A percentile compares a stretch with the other conserved stretches of the same genome.
Conservation (phyloP, 2,888 invertebrate species). For the Carterocephalus palaemon region DNA sequence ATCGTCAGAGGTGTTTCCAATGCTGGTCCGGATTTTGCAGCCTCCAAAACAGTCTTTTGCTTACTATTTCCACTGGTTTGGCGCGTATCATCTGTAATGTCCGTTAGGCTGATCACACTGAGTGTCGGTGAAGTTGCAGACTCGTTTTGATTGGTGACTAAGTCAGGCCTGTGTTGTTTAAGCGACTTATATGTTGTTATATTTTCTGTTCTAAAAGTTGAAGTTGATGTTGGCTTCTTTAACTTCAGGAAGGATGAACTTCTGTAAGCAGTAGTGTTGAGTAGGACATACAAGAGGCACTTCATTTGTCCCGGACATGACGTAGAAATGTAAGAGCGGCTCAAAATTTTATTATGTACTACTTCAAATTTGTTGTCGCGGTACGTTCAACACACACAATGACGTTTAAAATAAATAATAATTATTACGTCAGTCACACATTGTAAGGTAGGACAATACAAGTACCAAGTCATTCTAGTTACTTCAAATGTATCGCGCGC, state of each 20-base stretch:
- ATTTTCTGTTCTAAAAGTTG: constrained; percentile 19
- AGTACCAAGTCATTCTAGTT: no score
- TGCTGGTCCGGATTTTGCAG: constrained; percentile 34
- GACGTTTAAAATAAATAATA: no score
- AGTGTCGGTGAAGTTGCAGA: constrained; percentile 15
- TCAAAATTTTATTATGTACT: no score
- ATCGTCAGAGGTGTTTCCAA: constrained; percentile 61
- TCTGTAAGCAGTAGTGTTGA: constrained; percentile 40
- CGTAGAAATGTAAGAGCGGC: no score
- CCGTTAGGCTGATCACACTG: constrained; percentile 49
- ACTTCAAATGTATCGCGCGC: no score
- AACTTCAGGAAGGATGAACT: constrained; percentile 43
- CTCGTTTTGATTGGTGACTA: constrained; percentile 7
- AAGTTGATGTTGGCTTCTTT: constrained; percentile 40
- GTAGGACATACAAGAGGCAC: no score
- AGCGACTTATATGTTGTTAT: constrained; percentile 35
- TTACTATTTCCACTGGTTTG: constrained; percentile 37
- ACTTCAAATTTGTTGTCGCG: no score
- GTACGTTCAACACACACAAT: no score
- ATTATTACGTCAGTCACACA: no score
- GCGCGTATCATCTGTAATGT: constrained; percentile 38
- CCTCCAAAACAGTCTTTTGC: constrained; percentile 43
- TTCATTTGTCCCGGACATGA: no score
- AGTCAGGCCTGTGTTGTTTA: constrained; percentile 27
- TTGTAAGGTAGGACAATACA: no score